These are phyloP conservation scores for Spodoptera exigua DNA, from an alignment of 2,888 invertebrate species.

Conservation along the genomic window DNA sequence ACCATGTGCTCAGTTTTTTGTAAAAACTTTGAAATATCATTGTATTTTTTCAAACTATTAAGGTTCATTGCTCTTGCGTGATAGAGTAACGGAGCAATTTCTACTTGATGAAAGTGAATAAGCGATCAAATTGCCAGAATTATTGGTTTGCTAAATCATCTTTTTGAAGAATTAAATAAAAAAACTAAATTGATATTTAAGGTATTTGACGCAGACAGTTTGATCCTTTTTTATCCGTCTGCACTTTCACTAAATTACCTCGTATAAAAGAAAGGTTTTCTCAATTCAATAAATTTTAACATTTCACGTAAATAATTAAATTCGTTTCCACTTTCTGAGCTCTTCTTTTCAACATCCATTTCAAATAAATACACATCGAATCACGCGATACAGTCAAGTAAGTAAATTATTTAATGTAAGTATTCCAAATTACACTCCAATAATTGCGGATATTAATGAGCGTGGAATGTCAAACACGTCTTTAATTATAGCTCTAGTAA, in stretches of 20 bases:
- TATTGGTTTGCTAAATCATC: slow-evolving; percentile 18
- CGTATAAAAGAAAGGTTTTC: no score
- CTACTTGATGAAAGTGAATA: slow-evolving; percentile 13
- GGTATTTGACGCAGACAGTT: no score
- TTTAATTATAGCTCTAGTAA: slow-evolving; percentile 38
- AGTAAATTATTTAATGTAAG: slow-evolving; percentile 13
- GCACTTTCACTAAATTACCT: no score
- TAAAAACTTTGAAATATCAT: no score
- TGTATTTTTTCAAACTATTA: no score
- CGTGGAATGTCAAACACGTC: slow-evolving; percentile 30
- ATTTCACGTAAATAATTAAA: slow-evolving; percentile 14
- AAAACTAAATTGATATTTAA: background rate
- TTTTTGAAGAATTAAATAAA: slow-evolving; percentile 4
- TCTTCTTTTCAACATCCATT: slow-evolving; percentile 14
- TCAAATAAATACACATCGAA: slow-evolving; percentile 14
- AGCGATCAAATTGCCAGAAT: slow-evolving; percentile 6
- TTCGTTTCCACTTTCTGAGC: slow-evolving; percentile 1
- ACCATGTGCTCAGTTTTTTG: no score
- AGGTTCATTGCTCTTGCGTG: no score
- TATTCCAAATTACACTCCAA: slow-evolving; percentile 37
- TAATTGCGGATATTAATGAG: slow-evolving; percentile 50
- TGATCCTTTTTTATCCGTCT: no score
- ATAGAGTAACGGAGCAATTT: slow-evolving; percentile 5
- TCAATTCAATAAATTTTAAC: background rate
- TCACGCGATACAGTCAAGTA: slow-evolving; percentile 22